Base-by-base conservation (phyloP, 2,113 vertebrate species). In the Oreotragus oreotragus region DNA sequence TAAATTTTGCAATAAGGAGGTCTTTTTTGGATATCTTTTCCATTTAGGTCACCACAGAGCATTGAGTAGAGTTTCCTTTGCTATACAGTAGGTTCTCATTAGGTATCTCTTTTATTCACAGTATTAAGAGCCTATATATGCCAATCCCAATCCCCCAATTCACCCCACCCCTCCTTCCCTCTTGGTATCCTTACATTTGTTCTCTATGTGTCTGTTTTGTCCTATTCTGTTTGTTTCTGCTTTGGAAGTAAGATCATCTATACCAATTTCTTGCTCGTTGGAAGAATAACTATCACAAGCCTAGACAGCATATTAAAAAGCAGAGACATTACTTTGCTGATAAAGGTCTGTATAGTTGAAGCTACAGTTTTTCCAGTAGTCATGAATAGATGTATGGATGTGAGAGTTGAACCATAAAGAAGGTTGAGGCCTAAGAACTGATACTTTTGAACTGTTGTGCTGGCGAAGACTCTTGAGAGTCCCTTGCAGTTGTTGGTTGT, bases 201-300 rank as follows among this genome's bases (percentile, higher is more conserved):
- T 76, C 36, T 27, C 21, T 25, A 3, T 76, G 21, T 0, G 0
- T 43, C 36, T 43, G 21, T 43, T 39, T 25, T 43, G 5, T 76
- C 43, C 21, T 76, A 5, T 73, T 73, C 36, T 73, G 5, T 70
- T 19, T 70, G 9, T 76, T 43, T 43, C 21, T 76, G 70, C 70
- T 76, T 76, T 43, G 36, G 11, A 76, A 76, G 43, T 43, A 43
- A 76, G 70, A 43, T 76, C 70, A 39, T 43, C 11, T 43, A 27
- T 76, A 27, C 36, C 21, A 76, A 76, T 76, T 76, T 25, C 5
- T 76, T 76, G 10, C 66, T 70, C 5, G 10, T 23, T 70, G n/a
- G 66, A 70, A 39, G 66, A 70, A 70, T 39, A 70, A 70, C 66
- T 23, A 36, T 70, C n/a, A 70, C 2, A 70, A 70, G 10, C n/a